Evolutionary conservation across 2,888 invertebrate genomes (phyloP), one percentile per base, ranked within the genome.

Genomic region (Hyalella azteca): DNA sequence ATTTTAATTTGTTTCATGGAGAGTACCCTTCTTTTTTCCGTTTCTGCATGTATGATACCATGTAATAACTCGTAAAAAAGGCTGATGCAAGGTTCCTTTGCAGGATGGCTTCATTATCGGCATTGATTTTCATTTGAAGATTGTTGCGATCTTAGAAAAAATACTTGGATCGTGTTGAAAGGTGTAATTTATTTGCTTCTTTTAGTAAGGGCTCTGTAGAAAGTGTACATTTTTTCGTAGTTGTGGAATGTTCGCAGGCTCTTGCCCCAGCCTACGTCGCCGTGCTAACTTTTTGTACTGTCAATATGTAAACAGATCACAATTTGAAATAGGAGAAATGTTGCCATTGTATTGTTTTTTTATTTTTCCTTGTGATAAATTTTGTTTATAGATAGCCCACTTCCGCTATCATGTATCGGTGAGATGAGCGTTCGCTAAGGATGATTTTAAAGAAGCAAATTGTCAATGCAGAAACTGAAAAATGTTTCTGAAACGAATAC

Each of bases 301-400:
- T 83, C 83, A 79, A 81, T 81, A 83, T 83, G 83, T 83, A 83
- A 81, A 83, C 82, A 79, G 81, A 83, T 81, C 83, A 83, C 81
- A 81, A 83, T 83, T 83, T 83, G 81, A 83, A 83, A 81, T 81
- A 81, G 80, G 81, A 83, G 79, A 78, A 77, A 77, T 66, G 66
- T 66, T 66, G 66, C 66, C 66, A 66, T 66, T 45, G 45, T 7
- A 50, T 50, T 50, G 19, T 15, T 50, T 50, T 50, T 50, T 2
- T n/a, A 13, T 1, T 50, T 0, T 50, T 50, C 1, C 2, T 50
- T 50, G 50, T n/a, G n/a, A n/a, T n/a, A n/a, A n/a, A n/a, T n/a
- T n/a, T n/a, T n/a, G n/a, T n/a, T n/a, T n/a, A n/a, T n/a, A n/a
- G n/a, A n/a, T n/a, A n/a, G n/a, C n/a, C n/a, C n/a, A n/a, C n/a